These are phyloP conservation scores for Metopia argyrocephala DNA, from an alignment of 2,888 invertebrate genomes.

Conservation along the genomic window DNA sequence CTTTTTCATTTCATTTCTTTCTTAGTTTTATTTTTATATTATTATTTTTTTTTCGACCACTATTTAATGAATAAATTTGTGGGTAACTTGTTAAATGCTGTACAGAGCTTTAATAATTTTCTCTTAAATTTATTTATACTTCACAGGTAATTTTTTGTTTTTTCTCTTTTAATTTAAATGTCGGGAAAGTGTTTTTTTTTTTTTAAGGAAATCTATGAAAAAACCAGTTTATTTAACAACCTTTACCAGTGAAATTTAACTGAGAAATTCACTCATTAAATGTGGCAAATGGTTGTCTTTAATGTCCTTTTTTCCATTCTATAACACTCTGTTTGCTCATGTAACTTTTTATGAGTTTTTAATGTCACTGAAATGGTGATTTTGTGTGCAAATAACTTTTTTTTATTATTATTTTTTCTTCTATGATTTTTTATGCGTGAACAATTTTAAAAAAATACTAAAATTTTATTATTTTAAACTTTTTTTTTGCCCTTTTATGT, in stretches of 20 bases:
- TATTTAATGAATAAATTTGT: constrained; percentile 27
- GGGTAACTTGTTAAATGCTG: too few species aligned
- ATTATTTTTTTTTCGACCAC: not conserved
- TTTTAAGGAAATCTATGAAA: too few species aligned
- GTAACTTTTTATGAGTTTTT: constrained; percentile 61
- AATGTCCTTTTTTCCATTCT: constrained; percentile 34
- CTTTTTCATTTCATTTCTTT: not conserved
- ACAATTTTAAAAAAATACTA: constrained; percentile 18
- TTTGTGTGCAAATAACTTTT: not conserved
- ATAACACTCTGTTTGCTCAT: constrained; percentile 20
- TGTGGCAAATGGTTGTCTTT: constrained; percentile 32
- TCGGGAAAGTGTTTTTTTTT: too few species aligned
- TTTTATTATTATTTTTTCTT: not conserved
- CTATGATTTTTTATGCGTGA: constrained; percentile 8
- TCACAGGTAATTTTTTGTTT: too few species aligned
- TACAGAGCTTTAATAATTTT: too few species aligned
- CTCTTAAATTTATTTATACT: too few species aligned
- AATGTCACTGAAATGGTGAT: constrained; percentile 60
- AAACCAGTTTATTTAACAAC: not conserved
- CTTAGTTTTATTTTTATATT: too few species aligned
- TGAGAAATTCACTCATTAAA: constrained; percentile 37
- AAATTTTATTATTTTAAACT: constrained; percentile 38
- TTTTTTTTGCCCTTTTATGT: not conserved
- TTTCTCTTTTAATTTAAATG: too few species aligned
- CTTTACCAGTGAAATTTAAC: not conserved